A percentile compares a stretch with the other conserved stretches of the same genome.
These are phyloP conservation scores for Pleuronectes platessa DNA, from an alignment of 2,113 vertebrate genomes.

Conservation along the genomic window DNA sequence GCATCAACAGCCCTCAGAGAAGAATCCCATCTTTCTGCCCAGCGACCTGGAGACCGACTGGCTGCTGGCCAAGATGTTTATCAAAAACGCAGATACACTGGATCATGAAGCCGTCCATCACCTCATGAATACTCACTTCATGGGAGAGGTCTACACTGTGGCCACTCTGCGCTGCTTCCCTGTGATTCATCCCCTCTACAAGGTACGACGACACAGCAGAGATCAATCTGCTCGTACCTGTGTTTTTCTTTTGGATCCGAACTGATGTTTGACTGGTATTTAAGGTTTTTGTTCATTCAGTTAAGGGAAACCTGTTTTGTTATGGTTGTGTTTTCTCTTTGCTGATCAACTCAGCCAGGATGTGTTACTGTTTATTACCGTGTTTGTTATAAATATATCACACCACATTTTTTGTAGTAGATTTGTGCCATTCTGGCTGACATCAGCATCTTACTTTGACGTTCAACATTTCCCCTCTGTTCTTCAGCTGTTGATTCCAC, in stretches of 20 bases:
- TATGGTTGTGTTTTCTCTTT: not conserved
- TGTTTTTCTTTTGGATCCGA: not conserved
- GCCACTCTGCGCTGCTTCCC: slow-evolving; percentile 78
- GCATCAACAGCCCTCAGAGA: slow-evolving; percentile 58
- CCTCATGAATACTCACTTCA: slow-evolving; percentile 76
- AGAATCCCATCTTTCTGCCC: slow-evolving; percentile 81
- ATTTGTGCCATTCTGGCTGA: too few species aligned
- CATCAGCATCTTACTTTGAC: not conserved
- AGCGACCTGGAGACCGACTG: slow-evolving; percentile 78
- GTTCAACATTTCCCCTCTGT: not conserved
- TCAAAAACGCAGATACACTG: slow-evolving; percentile 75
- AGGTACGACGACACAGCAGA: slow-evolving; percentile 63
- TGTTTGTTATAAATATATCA: too few species aligned
- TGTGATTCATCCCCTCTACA: slow-evolving; percentile 81
- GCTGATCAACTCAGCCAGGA: not conserved
- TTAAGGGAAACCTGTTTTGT: too few species aligned
- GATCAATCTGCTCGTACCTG: not conserved
- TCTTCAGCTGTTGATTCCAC: slow-evolving; percentile 48
- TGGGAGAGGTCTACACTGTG: slow-evolving; percentile 76
- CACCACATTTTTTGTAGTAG: too few species aligned
- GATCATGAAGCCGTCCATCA: slow-evolving; percentile 75
- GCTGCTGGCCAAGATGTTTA: slow-evolving; percentile 83
- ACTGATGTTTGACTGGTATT: not conserved
- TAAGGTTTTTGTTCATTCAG: too few species aligned
- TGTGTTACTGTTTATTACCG: not conserved